These are phyloP conservation scores for Bothrops jararaca DNA, from an alignment of 2,113 vertebrate genomes.

Conservation along the genomic window DNA sequence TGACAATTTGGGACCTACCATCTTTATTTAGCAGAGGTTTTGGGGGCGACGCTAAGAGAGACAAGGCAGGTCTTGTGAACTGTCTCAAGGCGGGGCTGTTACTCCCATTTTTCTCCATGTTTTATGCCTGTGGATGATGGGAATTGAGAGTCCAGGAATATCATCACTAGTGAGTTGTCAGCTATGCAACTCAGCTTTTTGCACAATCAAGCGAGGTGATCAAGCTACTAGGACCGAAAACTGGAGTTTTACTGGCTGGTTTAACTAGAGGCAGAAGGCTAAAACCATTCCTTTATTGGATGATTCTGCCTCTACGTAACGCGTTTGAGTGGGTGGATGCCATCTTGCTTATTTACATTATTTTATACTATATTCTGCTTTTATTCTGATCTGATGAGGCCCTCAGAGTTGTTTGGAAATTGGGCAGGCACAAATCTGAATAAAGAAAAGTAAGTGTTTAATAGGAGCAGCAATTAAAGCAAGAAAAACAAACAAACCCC, in stretches of 20 bases:
- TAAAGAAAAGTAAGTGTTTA: background rate
- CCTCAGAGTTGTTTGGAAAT: background rate
- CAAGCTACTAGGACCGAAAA: background rate
- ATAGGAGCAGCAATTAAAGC: background rate
- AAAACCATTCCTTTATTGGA: background rate
- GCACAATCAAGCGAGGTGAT: background rate
- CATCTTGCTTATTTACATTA: background rate
- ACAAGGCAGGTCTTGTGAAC: background rate
- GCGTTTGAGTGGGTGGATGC: background rate
- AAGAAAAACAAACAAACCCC: too few species aligned
- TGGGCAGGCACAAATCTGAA: background rate
- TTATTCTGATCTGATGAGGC: background rate
- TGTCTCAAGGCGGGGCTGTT: background rate
- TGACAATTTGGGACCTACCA: background rate
- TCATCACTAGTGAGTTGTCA: background rate
- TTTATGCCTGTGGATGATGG: background rate
- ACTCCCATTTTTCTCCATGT: background rate
- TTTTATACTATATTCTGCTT: background rate
- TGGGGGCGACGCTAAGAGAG: background rate
- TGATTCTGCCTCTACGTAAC: background rate
- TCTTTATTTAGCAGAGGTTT: background rate
- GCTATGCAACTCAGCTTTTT: background rate
- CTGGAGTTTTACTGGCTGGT: background rate
- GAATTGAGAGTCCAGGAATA: background rate
- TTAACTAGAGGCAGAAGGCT: background rate